Evolutionary conservation across 2,888 invertebrate genomes (phyloP), one percentile per base, ranked within the genome.

Genomic region (Lasius fuliginosus): DNA sequence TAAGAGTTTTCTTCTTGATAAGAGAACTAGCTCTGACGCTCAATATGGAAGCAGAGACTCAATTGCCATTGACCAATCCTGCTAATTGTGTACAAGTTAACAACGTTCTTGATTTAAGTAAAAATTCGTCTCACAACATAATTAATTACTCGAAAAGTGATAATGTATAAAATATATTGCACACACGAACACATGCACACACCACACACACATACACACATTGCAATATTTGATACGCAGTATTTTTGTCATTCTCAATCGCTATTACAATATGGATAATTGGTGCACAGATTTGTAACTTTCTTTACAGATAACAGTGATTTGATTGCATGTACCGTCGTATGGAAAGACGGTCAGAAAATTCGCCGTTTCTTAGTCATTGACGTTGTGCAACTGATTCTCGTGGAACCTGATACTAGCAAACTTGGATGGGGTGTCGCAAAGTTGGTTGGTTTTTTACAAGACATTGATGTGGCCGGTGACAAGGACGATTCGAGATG

Each of bases 361-460:
- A 98, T 98, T 89, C 96, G 99, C 62, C 96, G 99, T n/a, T 99
- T 99, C 95, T 95, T 99, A 73, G 99, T 99, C 0, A 99, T 99
- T 64, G 99, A 99, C 94, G 97, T 98, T 30, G 96, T 99, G 73
- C 99, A 99, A 95, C 96, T 99, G 89, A 99, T 99, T 87, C 96
- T 99, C 18, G 99, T 99, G 0, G 99, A 99, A 93, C 99, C 99
- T 0, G 99, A 99, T 94, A 97, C 98, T 64, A 98, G 98, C 92
- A 96, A 98, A 83, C 96, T 99, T 36, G 99, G 99, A 0, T 99
- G 99, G 99, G 99, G 99, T 23, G 98, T 99, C 3, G 99, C 99
- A 0, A 98, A 99, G 95, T 97, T 99, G 89, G 99, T 99, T 0
- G 99, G 99, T 33, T 98, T 98, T 93, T 95, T 99, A 62, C 97